Evolutionary conservation across 2,113 vertebrate species (phyloP), one percentile per base, ranked within the genome.

Genomic region (Cebidichthys violaceus): DNA sequence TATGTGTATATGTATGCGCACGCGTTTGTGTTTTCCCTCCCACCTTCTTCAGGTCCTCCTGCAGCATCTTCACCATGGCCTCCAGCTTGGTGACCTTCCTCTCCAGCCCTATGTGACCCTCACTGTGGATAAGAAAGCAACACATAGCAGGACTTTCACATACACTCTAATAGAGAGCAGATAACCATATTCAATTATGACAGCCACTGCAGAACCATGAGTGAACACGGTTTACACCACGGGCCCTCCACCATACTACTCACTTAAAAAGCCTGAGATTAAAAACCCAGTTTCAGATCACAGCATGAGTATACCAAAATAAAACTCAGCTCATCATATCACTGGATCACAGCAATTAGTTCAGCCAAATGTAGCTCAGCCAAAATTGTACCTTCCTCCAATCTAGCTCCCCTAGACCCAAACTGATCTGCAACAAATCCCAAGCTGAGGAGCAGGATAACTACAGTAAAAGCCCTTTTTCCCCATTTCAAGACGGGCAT

Each of bases 11-110:
- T 33, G 0, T 24, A 31, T 27, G 17, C 11, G 37, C 14, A 50
- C 33, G 11, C 50, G 64, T 77, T 35, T 68, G 33, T 4, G 54
- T 81, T 24, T 65, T 41, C 13, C 10, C 9, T 64, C 88, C 47
- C 94, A 99, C 98, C 97, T 99, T 99, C 93, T 99, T 98, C 87
- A 99, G 86, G 82, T 98, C 97, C 35, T 99, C 98, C 78, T 98
- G 97, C 67, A 99, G 95, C 96, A 99, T 96, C 95, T 98, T 99
- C 90, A 99, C 96, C 96, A 99, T 96, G 50, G 96, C 94, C 92
- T 99, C 98, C 85, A 99, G 93, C 67, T 99, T 98, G 81, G 96
- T 97, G 89, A 99, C 97, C 92, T 99, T 99, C 80, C 96, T 97
- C 91, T 97, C 96, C 20, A 99, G 96, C 59, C 96, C 96, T 82